These are phyloP conservation scores for Odontamblyopus lacepedii DNA, from an alignment of 2,797 vertebrate genomes.

Conservation along the genomic window DNA sequence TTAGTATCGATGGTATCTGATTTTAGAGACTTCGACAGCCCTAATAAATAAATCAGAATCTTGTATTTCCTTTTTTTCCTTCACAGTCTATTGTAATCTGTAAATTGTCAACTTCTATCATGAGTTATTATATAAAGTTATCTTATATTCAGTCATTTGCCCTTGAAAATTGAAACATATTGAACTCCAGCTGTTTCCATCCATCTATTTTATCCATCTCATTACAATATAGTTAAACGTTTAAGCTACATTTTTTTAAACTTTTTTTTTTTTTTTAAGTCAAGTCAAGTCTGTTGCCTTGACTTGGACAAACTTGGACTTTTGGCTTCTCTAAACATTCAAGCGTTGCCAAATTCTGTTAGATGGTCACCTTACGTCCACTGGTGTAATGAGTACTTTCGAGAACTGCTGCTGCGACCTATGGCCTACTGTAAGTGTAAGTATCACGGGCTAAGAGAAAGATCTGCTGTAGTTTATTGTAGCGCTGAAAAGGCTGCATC, in stretches of 20 bases:
- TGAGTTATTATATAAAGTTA: constrained; percentile 23
- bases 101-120: constrained; percentile 6
- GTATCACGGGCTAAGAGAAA: constrained; percentile 2
- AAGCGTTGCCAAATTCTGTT: constrained; percentile 61
- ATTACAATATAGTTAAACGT: constrained; percentile 33
- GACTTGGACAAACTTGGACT: constrained; percentile 24
- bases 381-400: constrained; percentile 57
- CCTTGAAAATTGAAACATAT: constrained; percentile 36
- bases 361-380: constrained; percentile 57
- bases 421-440: constrained; percentile 8
- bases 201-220: constrained; percentile 16
- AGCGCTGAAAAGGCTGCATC: background rate
- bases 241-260: constrained; percentile 43
- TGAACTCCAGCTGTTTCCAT: too few relatives aligned
- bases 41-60: background rate
- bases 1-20: too few relatives aligned
- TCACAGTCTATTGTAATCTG: too few relatives aligned
- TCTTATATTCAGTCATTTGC: constrained; percentile 43
- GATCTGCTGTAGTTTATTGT: constrained; percentile 22
- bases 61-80: background rate
- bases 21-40: too few relatives aligned
- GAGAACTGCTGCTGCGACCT: constrained; percentile 29
- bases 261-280: background rate
- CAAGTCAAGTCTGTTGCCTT: constrained; percentile 39
- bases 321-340: constrained; percentile 48